Conservation (phyloP, 2,888 invertebrate species). For the Glyphotaelius pellucidus region DNA sequence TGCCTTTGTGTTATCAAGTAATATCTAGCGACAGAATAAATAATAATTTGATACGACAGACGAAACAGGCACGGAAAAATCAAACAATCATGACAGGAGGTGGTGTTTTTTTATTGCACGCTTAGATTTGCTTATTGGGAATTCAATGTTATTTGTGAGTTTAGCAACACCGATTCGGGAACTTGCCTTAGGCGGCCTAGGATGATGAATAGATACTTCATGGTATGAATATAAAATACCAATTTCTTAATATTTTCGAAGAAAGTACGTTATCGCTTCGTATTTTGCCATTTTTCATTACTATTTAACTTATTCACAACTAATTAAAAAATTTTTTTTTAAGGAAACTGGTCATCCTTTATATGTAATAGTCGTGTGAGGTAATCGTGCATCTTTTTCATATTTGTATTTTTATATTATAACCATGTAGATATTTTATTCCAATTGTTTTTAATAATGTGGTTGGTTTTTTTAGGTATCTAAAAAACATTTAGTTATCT, state of each 20-base stretch:
- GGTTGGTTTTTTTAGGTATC: no score
- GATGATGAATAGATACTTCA: neutral
- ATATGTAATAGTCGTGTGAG: no score
- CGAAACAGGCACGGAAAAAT: conserved; percentile 53
- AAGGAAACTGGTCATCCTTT: no score
- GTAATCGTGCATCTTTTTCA: no score
- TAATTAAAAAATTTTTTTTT: no score
- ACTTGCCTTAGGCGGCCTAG: neutral
- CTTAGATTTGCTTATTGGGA: neutral
- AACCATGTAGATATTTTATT: no score
- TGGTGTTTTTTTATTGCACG: conserved; percentile 17
- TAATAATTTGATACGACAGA: conserved; percentile 59
- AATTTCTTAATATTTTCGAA: neutral
- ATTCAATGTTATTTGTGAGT: neutral
- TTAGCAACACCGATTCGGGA: conserved; percentile 2
- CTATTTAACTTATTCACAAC: no score
- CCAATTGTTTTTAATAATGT: no score
- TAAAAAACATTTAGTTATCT: no score
- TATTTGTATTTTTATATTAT: no score
- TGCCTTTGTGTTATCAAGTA: conserved; percentile 52
- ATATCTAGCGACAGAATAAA: neutral
- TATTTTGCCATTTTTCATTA: no score
- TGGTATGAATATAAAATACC: neutral
- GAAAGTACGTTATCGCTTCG: neutral
- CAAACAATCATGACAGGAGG: conserved; percentile 49